Evolutionary conservation across 2,888 invertebrate species (phyloP), one percentile per base, ranked within the genome.

Genomic region (Agriopis leucophaearia): DNA sequence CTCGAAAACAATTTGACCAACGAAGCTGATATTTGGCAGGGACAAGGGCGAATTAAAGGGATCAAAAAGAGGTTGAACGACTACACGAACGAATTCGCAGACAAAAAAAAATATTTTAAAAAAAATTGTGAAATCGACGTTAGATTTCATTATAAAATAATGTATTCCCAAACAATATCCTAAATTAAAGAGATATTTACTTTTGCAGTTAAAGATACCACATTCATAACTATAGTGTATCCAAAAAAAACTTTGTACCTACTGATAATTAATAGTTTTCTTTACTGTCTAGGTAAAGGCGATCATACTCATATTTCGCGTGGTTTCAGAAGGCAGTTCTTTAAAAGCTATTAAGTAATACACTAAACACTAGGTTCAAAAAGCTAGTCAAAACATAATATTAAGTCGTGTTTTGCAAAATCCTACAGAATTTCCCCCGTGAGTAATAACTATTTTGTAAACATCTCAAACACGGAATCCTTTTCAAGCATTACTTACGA

Each of bases 381-480:
- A 55, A 56, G 55, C 55, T 27, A 44, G 27, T 15, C 42, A 56
- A 13, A 56, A 56, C 55, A 54, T 16, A 51, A 36, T 51, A 55
- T 13, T 42, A 8, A 44, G 42, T 50, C 9, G 57, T 16, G 12
- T 47, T 55, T 59, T 27, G 52, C 45, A 48, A 61, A 66, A 48
- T 60, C 50, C 47, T 18, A 35, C 27, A 51, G 12, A 56, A 45
- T 68, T 64, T 68, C 60, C 55, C 42, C 18, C 13, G 36, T 55
- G 47, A 55, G 38, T 60, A 68, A 60, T 55, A 62, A 48, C 15
- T 59, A 68, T 68, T 68, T 59, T 61, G 68, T 64, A 64, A 64
- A 69, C 60, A 64, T 51, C 47, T 42, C 58, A 40, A 69, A 69
- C 64, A 56, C 45, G 60, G 60, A 69, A 69, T 69, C 61, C 69